These are phyloP conservation scores for Centruroides sculpturatus DNA, from an alignment of 1,140 invertebrate species.

Conservation along the genomic window DNA sequence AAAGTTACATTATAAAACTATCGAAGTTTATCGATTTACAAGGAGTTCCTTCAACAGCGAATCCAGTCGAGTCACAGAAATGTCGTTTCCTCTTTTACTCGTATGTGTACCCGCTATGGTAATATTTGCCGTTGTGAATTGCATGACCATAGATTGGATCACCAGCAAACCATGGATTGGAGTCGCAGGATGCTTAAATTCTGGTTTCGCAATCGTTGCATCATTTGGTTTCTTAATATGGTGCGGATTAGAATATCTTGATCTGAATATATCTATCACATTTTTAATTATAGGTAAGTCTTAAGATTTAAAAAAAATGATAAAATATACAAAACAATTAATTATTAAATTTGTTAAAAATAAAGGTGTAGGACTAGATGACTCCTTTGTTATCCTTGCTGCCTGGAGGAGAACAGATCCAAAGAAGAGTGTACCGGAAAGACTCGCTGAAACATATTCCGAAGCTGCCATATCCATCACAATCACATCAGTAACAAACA, in stretches of 20 bases:
- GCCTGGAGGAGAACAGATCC: conserved; percentile 74
- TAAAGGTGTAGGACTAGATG: conserved; percentile 87
- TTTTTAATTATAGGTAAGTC: conserved; percentile 85
- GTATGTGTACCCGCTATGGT: conserved; percentile 73
- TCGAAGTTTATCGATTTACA: no score
- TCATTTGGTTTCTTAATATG: conserved; percentile 83
- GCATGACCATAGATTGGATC: conserved; percentile 66
- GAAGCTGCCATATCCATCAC: conserved; percentile 96
- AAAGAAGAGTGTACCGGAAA: conserved; percentile 58
- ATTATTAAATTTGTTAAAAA: no score
- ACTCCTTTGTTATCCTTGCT: conserved; percentile 91
- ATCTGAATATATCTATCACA: conserved; percentile 84
- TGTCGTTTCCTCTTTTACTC: conserved; percentile 70
- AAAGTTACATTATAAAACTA: no score
- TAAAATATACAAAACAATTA: no score
- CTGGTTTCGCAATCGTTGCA: conserved; percentile 70
- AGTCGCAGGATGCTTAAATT: conserved; percentile 71
- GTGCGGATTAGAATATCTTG: conserved; percentile 77
- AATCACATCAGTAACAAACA: conserved; percentile 93
- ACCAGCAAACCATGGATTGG: conserved; percentile 78
- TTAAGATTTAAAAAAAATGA: not conserved
- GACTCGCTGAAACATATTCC: conserved; percentile 73
- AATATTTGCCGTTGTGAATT: conserved; percentile 47
- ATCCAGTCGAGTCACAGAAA: conserved; percentile 39
- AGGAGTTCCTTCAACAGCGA: no score